phyloP scores from a whole-genome alignment of 1,140 invertebrate genomes.

The Calycopis cecrops region DNA sequence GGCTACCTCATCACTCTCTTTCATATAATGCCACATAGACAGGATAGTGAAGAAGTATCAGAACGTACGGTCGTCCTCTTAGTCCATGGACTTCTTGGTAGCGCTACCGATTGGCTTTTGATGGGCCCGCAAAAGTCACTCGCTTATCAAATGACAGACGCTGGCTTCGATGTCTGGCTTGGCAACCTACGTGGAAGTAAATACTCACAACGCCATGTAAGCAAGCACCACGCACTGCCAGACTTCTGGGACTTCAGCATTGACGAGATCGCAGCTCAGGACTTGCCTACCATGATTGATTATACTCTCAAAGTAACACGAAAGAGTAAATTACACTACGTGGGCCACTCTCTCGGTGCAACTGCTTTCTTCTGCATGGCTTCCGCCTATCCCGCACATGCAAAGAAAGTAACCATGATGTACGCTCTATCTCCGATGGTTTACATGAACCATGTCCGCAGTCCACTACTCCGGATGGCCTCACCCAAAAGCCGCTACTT shows the following conservation, averaged over 20 bases:
- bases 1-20: constrained; percentile 78
- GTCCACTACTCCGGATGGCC: constrained; percentile 73
- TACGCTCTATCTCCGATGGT: constrained; percentile 77
- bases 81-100: constrained; percentile 81
- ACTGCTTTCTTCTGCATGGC: constrained; percentile 73
- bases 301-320: too few species aligned
- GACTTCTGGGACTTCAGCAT: constrained; percentile 75
- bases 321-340: too few species aligned
- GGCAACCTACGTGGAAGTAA: too few species aligned
- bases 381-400: constrained; percentile 78
- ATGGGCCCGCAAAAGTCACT: constrained; percentile 71
- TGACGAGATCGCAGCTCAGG: too few species aligned
- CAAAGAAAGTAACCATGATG: constrained; percentile 80
- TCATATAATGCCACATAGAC: constrained; percentile 71
- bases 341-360: constrained; percentile 63
- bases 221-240: constrained; percentile 56
- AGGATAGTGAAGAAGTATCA: constrained; percentile 26
- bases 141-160: constrained; percentile 68
- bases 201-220: constrained; percentile 77
- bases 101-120: constrained; percentile 78
- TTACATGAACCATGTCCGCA: constrained; percentile 76
- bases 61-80: too few species aligned
- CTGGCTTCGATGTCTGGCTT: too few species aligned
- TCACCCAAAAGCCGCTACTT: constrained; percentile 73
- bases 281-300: too few species aligned